Percentiles rank a stretch among this genome's conserved stretches.
These are phyloP conservation scores for Triops longicaudatus DNA, from an alignment of 1,140 invertebrate species.

Conservation along the genomic window DNA sequence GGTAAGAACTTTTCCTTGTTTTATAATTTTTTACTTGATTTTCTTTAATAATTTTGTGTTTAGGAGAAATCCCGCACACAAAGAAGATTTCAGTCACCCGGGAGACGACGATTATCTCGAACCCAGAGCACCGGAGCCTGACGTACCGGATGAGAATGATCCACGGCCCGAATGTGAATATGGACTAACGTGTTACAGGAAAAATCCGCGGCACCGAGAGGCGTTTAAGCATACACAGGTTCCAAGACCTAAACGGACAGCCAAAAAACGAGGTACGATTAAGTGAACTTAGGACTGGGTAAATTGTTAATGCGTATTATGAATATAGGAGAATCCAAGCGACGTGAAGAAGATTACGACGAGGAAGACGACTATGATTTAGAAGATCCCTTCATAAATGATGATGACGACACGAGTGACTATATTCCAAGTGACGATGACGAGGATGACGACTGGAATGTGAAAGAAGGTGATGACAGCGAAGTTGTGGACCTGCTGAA, in stretches of 20 bases:
- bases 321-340: neutral
- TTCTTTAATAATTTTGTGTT: neutral
- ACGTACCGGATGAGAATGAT: conserved; percentile 36
- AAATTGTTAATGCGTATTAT: neutral
- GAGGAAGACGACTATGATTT: conserved; percentile 21
- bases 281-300: neutral
- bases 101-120: conserved; percentile 46
- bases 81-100: conserved; percentile 38
- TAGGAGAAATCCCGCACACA: conserved; percentile 40
- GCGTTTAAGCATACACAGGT: conserved; percentile 42
- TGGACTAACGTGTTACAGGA: conserved; percentile 45
- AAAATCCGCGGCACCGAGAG: conserved; percentile 43
- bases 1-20: conserved; percentile 30
- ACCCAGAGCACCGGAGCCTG: conserved; percentile 28
- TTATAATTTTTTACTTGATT: too few relatives aligned
- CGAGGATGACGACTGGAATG: conserved; percentile 23
- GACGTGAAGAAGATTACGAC: conserved; percentile 5
- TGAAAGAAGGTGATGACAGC: conserved; percentile 19
- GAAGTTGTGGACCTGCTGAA: conserved; percentile 26
- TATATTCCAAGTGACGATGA: neutral
- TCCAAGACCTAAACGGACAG: neutral
- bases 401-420: conserved; percentile 20
- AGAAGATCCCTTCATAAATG: conserved; percentile 24
- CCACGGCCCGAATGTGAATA: conserved; percentile 45
- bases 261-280: neutral